Evolutionary conservation across 2,113 vertebrate species (phyloP), one percentile per base, ranked within the genome.

Genomic region (Callospermophilus lateralis): DNA sequence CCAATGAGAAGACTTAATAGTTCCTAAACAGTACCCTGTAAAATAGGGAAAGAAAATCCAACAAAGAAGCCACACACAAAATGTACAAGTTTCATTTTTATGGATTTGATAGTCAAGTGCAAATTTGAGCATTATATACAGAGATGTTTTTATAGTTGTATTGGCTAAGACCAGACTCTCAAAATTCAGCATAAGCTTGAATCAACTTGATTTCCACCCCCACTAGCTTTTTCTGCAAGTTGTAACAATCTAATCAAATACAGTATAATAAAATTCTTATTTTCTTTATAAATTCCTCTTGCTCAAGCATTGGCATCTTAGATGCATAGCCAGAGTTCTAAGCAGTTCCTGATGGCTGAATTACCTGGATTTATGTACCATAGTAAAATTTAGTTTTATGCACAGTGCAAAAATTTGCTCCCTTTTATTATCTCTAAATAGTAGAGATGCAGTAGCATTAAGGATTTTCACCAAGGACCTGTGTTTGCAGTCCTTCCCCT

Each of bases 71-170:
- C 81, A 91, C 48, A 94, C 20, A 53, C 22, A 15, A 65, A n/a
- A 51, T 24, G 28, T 83, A 89, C 34, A 84, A 73, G 42, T 87
- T 87, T 96, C 15, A 63, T 15, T 84, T 96, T 94, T 85, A 94
- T 94, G 55, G 61, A 74, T 45, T 96, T 86, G 28, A 83, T 22
- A 67, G 28, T 92, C 70, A 8, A 51, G 55, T 93, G 94, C 81
- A 85, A 95, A 76, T 88, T 1, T 73, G 39, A 85, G 85, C 93
- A 79, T 89, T 78, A 45, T 16, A 89, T n/a, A 76, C 58, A 63
- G 76, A 61, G 73, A 51, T 77, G 22, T 85, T 65, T 91, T 22
- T 12, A 58, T 6, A 86, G 48, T 45, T 79, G 19, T 70, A 22
- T 65, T 94, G 20, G 73, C 28, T 37, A 74, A 93, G 55, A 93